Evolutionary conservation across 2,113 vertebrate genomes (phyloP).

Genomic region (Artemisiospiza belli): DNA sequence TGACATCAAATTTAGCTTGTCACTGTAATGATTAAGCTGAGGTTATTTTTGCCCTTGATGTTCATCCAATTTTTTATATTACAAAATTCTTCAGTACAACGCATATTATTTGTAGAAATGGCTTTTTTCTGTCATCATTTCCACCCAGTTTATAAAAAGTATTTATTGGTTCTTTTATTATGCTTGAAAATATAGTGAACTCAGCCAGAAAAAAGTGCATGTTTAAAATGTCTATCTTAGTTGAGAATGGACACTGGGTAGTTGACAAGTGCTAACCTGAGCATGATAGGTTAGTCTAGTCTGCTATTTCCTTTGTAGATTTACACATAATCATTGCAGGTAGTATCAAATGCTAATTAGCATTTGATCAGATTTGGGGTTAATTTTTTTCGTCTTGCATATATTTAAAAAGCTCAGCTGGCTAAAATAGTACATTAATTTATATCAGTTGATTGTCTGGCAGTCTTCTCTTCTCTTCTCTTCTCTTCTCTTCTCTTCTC

Average conservation of each 20-base stretch:
- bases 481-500: too few relatives aligned
- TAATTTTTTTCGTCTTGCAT: background rate
- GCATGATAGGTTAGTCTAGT: background rate
- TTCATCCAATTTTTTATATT: background rate
- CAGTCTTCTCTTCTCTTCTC: too few relatives aligned
- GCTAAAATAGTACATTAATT: background rate
- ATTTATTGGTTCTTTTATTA: background rate
- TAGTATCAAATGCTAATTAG: background rate
- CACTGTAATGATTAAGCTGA: background rate
- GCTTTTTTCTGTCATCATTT: background rate
- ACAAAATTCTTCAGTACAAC: background rate
- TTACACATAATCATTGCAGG: background rate
- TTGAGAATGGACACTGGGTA: background rate
- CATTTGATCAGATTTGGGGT: background rate
- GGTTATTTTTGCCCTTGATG: background rate
- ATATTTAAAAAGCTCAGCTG: background rate
- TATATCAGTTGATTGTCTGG: background rate
- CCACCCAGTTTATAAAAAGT: background rate
- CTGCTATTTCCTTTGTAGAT: background rate
- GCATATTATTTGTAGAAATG: background rate
- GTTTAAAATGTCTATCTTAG: background rate
- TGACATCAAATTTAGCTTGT: slow-evolving; percentile 6
- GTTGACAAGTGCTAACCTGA: background rate
- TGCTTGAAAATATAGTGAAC: background rate
- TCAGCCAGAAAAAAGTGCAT: background rate